Evolutionary conservation across 2,113 vertebrate species (phyloP).

Genomic region (Xenopus laevis): DNA sequence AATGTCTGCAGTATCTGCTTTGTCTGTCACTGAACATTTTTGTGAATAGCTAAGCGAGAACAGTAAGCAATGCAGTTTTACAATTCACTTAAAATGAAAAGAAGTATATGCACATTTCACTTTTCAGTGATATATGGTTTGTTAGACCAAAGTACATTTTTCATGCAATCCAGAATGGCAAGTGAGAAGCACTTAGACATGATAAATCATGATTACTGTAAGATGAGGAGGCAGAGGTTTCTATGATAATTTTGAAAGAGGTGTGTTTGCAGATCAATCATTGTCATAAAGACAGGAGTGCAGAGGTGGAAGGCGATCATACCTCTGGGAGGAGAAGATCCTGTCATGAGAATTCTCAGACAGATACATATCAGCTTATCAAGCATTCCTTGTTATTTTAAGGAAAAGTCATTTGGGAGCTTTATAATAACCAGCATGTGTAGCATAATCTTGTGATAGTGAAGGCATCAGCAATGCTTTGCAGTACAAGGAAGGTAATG

Average conservation of each 20-base stretch:
- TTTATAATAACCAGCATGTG: not conserved
- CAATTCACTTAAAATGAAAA: too few relatives aligned
- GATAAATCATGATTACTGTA: constrained; percentile 3
- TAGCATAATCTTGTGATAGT: not conserved
- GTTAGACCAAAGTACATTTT: constrained; percentile 2
- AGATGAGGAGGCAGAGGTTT: constrained; percentile 4
- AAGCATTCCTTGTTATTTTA: not conserved
- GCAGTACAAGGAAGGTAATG: not conserved
- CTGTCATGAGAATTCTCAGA: not conserved
- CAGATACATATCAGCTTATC: not conserved
- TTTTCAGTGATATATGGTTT: not conserved
- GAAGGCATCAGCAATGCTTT: not conserved
- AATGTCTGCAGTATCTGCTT: too few relatives aligned
- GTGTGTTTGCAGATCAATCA: constrained; percentile 14
- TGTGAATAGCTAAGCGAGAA: too few relatives aligned
- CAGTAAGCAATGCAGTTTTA: too few relatives aligned
- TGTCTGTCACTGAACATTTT: too few relatives aligned
- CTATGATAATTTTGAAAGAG: constrained; percentile 15
- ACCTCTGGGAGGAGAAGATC: not conserved
- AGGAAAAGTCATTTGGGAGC: not conserved
- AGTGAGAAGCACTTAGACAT: not conserved
- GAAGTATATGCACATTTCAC: not conserved
- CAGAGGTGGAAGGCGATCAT: constrained; percentile 13
- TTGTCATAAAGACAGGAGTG: not conserved
- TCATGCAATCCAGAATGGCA: constrained; percentile 17